A percentile compares a stretch with the other conserved stretches of the same genome.
Conservation (phyloP, 1,140 invertebrate species). For the Eubasilissa regina region DNA sequence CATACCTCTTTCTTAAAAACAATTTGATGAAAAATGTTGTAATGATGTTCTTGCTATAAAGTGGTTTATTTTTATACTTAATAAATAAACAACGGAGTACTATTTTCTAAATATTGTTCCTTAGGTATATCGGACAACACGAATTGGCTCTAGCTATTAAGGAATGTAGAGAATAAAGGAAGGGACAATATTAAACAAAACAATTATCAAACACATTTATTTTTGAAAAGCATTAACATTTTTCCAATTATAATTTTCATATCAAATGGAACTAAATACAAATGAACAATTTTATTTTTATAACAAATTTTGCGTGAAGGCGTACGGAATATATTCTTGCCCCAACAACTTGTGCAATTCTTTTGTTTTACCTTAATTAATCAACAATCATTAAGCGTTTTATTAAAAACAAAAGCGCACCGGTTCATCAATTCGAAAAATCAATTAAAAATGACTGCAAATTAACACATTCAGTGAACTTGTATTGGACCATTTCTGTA, state of each 20-base stretch:
- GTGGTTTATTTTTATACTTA: too few species aligned
- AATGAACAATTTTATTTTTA: constrained; percentile 44
- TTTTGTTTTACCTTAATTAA: constrained; percentile 53
- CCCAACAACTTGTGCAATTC: constrained; percentile 57
- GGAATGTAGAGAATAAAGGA: background rate
- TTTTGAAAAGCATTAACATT: constrained; percentile 59
- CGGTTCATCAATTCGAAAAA: background rate
- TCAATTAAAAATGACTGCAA: background rate
- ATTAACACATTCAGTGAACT: constrained; percentile 16
- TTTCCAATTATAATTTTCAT: constrained; percentile 49
- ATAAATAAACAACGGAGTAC: too few species aligned
- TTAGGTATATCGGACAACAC: too few species aligned
- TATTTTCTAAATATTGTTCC: too few species aligned
- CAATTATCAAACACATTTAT: constrained; percentile 59
- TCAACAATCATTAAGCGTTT: constrained; percentile 53
- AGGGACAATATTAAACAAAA: constrained; percentile 28
- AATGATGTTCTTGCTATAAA: too few species aligned
- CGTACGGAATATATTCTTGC: constrained; percentile 46
- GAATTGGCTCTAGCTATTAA: too few species aligned
- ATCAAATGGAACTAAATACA: constrained; percentile 53
- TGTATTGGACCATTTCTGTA: constrained; percentile 25
- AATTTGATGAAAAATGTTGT: too few species aligned
- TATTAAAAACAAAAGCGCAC: constrained; percentile 14
- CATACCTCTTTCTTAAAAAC: too few species aligned
- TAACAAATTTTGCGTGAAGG: constrained; percentile 58